Evolutionary conservation across 2,113 vertebrate genomes (phyloP), one percentile per base, ranked within the genome.

Genomic region (Pterocles gutturalis): DNA sequence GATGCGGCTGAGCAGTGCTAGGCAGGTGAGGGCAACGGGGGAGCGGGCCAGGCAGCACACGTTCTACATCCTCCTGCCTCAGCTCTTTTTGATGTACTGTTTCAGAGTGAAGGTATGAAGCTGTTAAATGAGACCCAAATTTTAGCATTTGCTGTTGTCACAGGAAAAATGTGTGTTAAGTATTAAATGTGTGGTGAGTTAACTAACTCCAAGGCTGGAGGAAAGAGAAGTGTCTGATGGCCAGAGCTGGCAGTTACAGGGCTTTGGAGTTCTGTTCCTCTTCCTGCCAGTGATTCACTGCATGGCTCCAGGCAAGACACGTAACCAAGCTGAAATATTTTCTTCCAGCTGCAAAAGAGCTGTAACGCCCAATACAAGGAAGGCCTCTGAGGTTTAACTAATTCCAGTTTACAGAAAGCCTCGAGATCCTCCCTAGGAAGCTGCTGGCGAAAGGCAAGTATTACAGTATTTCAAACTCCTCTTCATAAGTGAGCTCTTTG

Each of bases 201-300:
- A 72, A 92, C 21, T 38, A 81, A 95, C 34, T 76, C 62, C 28
- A 41, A 53, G 54, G 36, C 54, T 92, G 66, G 45, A 80, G 67
- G 66, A 94, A 57, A 65, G 45, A 89, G 58, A 83, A 90, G 28
- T 48, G 49, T 83, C 82, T 57, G 81, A 86, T 77, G 89, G 49
- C n/a, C 80, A 89, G 77, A 77, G 45, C 72, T 77, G 66, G 79
- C 61, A 94, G 48, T 77, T 86, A n/a, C 51, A 73, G 21, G 46
- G 69, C 58, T 77, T 90, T 69, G 77, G 83, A 57, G 67, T 84
- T 89, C n/a, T 87, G 54, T 86, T 95, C 89, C 57, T 95, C 67
- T 89, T 92, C 83, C 86, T 95, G 71, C 24, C 64, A 58, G 83
- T 87, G 95, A 96, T 85, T 96, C 58, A 83, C 66, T 83, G 71